phyloP scores from a whole-genome alignment of 2,113 vertebrate genomes.

The Copsychus sechellarum region DNA sequence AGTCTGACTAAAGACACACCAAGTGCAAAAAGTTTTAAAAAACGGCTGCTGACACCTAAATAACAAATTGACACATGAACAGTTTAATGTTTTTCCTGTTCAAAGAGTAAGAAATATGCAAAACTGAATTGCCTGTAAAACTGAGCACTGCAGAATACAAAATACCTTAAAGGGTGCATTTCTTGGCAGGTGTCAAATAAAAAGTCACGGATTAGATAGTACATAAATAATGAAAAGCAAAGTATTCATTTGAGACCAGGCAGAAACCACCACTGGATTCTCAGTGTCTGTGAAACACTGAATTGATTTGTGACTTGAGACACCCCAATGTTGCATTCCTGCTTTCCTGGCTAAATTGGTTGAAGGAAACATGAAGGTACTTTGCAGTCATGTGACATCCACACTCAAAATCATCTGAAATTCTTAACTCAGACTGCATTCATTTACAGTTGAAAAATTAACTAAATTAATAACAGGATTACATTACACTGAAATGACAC shows the following conservation, averaged over 20 bases:
- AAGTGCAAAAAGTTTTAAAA: background rate
- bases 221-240: background rate
- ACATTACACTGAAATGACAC: background rate
- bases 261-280: background rate
- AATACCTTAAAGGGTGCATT: background rate
- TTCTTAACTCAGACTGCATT: background rate
- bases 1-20: background rate
- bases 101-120: background rate
- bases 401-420: background rate
- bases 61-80: background rate
- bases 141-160: background rate
- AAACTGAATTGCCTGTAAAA: background rate
- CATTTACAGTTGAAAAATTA: slow-evolving; percentile 29
- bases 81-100: background rate
- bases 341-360: background rate
- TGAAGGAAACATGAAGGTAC: background rate
- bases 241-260: background rate
- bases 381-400: background rate
- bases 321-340: background rate
- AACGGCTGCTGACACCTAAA: background rate
- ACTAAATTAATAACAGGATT: slow-evolving; percentile 16
- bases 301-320: background rate
- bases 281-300: background rate
- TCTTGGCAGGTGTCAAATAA: background rate
- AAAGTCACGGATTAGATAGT: background rate